These are phyloP conservation scores for Lacanobia wlatinum DNA, from an alignment of 2,888 invertebrate genomes.

Conservation along the genomic window DNA sequence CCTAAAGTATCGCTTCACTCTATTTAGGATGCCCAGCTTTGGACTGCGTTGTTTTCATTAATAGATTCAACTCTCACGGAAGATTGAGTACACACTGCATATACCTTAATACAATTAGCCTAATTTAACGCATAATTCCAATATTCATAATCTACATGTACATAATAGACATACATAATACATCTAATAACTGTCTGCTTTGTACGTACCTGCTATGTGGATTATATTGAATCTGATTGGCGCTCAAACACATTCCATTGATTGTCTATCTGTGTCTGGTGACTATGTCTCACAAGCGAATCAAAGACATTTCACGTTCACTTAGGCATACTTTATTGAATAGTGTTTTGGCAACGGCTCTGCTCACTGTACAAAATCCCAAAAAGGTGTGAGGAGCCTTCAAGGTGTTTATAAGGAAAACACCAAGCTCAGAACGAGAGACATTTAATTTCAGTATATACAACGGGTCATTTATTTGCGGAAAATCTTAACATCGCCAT, in stretches of 20 bases:
- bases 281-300: no score
- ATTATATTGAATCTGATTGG: slow-evolving; percentile 5
- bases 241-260: slow-evolving; percentile 19
- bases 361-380: no score
- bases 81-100: neutral
- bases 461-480: no score
- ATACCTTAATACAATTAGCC: slow-evolving; percentile 1
- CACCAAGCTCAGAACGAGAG: no score
- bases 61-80: neutral
- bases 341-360: no score
- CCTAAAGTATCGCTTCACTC: no score
- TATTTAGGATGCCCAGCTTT: neutral
- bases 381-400: no score
- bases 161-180: neutral
- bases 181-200: neutral
- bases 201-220: neutral
- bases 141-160: slow-evolving; percentile 8
- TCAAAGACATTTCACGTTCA: neutral
- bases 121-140: neutral
- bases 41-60: neutral
- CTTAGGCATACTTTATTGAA: neutral
- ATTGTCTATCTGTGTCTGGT: neutral
- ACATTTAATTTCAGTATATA: no score
- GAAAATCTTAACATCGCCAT: no score
- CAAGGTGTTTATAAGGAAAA: no score